phyloP scores from a whole-genome alignment of 1,140 invertebrate genomes.

The Temnothorax nylanderi region DNA sequence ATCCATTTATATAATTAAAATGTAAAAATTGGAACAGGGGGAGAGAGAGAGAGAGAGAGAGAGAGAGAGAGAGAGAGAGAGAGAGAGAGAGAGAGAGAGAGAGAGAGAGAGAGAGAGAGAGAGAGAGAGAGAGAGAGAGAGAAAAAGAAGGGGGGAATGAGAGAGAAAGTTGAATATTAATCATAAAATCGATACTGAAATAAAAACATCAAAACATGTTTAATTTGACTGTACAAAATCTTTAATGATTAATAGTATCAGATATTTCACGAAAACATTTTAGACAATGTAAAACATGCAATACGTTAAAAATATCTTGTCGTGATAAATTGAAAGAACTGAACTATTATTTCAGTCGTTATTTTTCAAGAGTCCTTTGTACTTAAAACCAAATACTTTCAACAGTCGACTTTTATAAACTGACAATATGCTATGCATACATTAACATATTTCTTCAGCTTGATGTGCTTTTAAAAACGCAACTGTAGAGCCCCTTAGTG shows the following conservation, averaged over 20 bases:
- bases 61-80: not conserved
- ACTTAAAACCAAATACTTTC: not conserved
- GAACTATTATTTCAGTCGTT: not conserved
- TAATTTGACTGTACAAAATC: not conserved
- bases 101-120: not conserved
- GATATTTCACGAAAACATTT: not conserved
- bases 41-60: not conserved
- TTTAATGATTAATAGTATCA: not conserved
- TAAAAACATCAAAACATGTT: constrained; percentile 5
- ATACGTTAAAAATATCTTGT: not conserved
- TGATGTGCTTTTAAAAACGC: not conserved
- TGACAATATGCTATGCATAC: not conserved
- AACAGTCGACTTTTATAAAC: not conserved
- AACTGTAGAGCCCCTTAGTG: not conserved
- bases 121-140: not conserved
- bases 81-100: no score
- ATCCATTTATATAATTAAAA: constrained; percentile 12
- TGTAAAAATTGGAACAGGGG: not conserved
- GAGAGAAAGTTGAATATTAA: not conserved
- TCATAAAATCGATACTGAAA: not conserved
- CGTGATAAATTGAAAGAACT: not conserved
- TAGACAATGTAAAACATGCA: not conserved
- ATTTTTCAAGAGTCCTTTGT: not conserved
- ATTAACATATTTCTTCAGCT: not conserved
- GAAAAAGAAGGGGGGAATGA: not conserved